Conservation (phyloP, 2,888 invertebrate species). For the Nomada fabriciana region DNA sequence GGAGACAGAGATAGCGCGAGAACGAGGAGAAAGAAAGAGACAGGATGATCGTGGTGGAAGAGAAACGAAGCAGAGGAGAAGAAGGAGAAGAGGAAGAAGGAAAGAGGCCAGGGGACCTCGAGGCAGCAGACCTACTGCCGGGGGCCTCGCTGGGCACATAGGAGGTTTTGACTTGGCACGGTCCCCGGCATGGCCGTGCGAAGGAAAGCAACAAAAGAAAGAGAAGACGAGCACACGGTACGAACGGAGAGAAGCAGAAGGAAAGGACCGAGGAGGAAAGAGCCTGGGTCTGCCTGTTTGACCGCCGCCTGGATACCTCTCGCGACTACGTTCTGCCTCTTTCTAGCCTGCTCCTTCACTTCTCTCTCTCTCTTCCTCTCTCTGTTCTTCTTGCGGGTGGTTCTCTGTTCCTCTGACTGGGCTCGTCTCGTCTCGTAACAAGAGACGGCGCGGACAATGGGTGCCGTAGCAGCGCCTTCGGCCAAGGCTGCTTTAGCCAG, state of each 20-base stretch:
- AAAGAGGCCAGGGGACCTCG: slow-evolving; percentile 61
- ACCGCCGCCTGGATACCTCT: slow-evolving; percentile 69
- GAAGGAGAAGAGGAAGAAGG: slow-evolving; percentile 5
- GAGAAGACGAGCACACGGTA: slow-evolving; percentile 56
- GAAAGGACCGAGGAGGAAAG: slow-evolving; percentile 55
- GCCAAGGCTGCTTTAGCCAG: slow-evolving; percentile 78
- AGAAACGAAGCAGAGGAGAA: background rate
- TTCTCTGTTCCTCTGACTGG: slow-evolving; percentile 36
- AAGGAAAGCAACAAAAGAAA: slow-evolving; percentile 72
- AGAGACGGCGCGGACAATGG: slow-evolving; percentile 83
- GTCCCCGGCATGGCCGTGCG: slow-evolving; percentile 65
- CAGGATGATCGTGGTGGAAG: background rate
- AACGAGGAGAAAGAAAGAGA: too few species aligned
- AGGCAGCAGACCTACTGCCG: slow-evolving; percentile 74
- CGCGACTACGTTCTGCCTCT: slow-evolving; percentile 18
- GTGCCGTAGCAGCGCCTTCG: slow-evolving; percentile 81
- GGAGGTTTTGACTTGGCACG: slow-evolving; percentile 74
- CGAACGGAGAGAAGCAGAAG: slow-evolving; percentile 39
- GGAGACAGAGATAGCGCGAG: too few species aligned
- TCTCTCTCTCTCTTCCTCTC: slow-evolving; percentile 34
- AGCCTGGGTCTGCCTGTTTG: slow-evolving; percentile 71
- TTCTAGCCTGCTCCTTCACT: slow-evolving; percentile 34
- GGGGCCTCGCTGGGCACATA: slow-evolving; percentile 66
- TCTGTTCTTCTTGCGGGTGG: background rate
- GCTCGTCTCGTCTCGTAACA: slow-evolving; percentile 81